Evolutionary conservation across 1,140 invertebrate genomes (phyloP).

Genomic region (Drosophila subpulchrella): DNA sequence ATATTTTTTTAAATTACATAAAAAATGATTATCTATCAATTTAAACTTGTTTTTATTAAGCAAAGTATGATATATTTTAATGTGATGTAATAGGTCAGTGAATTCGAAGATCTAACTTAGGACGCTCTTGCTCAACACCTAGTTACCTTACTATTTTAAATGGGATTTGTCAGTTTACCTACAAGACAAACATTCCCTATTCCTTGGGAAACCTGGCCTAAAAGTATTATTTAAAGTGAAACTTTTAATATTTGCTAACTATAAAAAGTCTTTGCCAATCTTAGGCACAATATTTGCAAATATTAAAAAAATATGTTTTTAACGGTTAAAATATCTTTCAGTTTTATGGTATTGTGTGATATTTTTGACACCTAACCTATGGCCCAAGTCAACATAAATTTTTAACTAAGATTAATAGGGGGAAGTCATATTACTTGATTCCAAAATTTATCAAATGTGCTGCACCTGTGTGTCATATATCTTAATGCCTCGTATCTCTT

Average conservation of each 20-base stretch:
- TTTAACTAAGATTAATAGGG: background rate
- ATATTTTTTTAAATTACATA: too few species aligned
- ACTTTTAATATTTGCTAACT: background rate
- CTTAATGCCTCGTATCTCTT: constrained; percentile 60
- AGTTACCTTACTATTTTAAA: background rate
- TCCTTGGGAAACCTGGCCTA: background rate
- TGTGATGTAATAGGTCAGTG: background rate
- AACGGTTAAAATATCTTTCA: background rate
- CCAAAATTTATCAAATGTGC: background rate
- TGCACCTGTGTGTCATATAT: constrained; percentile 3
- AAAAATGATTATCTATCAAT: too few species aligned
- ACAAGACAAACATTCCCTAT: background rate
- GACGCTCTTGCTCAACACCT: background rate
- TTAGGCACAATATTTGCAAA: background rate
- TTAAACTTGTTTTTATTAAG: too few species aligned
- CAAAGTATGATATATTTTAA: too few species aligned
- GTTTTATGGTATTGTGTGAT: background rate
- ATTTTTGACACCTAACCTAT: background rate
- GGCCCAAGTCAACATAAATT: background rate
- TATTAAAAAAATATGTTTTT: background rate
- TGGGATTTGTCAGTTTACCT: background rate
- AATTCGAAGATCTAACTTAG: background rate
- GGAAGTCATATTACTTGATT: background rate
- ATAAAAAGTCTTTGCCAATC: too few species aligned
- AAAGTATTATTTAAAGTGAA: constrained; percentile 1